A percentile compares a stretch with the other conserved stretches of the same genome.
Conservation (phyloP, 2,113 vertebrate species). For the Oncorhynchus clarkii region DNA sequence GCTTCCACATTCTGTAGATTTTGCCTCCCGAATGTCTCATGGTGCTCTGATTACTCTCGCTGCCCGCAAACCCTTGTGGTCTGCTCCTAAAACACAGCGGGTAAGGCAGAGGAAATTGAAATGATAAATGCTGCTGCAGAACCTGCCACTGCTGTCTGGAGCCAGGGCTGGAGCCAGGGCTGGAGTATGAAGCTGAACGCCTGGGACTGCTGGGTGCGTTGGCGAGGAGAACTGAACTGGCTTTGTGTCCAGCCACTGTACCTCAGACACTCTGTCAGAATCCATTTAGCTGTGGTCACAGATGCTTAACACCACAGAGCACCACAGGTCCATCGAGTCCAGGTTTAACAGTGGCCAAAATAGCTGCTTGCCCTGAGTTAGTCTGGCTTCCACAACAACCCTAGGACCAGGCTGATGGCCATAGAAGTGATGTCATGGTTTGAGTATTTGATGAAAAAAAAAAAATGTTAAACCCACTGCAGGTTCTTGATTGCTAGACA, state of each 20-base stretch:
- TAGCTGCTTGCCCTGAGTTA: not conserved
- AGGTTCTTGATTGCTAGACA: constrained; percentile 1
- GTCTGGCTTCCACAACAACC: not conserved
- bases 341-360: not conserved
- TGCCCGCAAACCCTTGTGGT: constrained; percentile 21
- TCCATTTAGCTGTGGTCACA: not conserved
- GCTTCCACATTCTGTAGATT: not conserved
- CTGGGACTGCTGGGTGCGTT: not conserved
- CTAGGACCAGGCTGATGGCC: not conserved
- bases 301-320: not conserved
- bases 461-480: not conserved
- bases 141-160: constrained; percentile 13
- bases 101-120: constrained; percentile 34
- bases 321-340: not conserved
- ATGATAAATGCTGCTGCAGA: constrained; percentile 21
- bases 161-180: constrained; percentile 1
- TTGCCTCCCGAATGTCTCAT: not conserved
- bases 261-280: constrained; percentile 22
- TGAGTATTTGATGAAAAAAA: constrained; percentile 2
- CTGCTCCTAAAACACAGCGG: constrained; percentile 8
- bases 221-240: constrained; percentile 1
- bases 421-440: not conserved
- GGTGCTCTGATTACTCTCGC: not conserved
- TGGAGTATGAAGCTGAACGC: not conserved
- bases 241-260: constrained; percentile 14